Evolutionary conservation across 2,113 vertebrate genomes (phyloP).

Genomic region (Gadus chalcogrammus): DNA sequence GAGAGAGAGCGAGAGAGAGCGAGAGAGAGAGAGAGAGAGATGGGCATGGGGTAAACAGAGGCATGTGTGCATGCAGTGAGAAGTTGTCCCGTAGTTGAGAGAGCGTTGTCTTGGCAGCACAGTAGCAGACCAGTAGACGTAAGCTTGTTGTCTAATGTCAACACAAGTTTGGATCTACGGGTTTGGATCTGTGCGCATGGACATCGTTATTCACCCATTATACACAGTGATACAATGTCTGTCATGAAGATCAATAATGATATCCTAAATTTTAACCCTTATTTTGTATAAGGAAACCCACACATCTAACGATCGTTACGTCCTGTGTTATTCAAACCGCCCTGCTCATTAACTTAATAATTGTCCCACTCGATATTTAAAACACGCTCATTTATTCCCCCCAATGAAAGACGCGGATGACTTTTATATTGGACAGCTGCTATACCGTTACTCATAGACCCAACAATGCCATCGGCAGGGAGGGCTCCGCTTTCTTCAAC

Average conservation of each 20-base stretch:
- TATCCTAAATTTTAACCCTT: no score
- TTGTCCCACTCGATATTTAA: no score
- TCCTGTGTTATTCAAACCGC: no score
- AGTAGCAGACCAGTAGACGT: constrained; percentile 83
- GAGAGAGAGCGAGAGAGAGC: neutral
- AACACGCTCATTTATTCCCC: no score
- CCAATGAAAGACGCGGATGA: no score
- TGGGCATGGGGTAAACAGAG: constrained; percentile 2
- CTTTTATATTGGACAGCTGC: no score
- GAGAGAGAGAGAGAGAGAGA: neutral
- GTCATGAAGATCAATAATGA: neutral
- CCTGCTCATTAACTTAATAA: no score
- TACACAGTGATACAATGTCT: neutral
- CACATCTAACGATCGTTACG: no score
- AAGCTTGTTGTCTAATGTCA: constrained; percentile 87
- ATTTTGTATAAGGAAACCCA: no score
- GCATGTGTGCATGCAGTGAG: neutral
- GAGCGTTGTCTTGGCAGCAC: constrained; percentile 59
- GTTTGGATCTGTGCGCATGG: constrained; percentile 84
- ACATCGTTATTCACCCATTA: constrained; percentile 40
- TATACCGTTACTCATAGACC: no score
- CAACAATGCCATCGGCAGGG: no score
- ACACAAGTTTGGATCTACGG: constrained; percentile 98
- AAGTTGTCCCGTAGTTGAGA: constrained; percentile 17
- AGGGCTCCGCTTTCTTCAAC: no score